Evolutionary conservation across 2,113 vertebrate species (phyloP), one percentile per base, ranked within the genome.

Genomic region (Semnornis frantzii): DNA sequence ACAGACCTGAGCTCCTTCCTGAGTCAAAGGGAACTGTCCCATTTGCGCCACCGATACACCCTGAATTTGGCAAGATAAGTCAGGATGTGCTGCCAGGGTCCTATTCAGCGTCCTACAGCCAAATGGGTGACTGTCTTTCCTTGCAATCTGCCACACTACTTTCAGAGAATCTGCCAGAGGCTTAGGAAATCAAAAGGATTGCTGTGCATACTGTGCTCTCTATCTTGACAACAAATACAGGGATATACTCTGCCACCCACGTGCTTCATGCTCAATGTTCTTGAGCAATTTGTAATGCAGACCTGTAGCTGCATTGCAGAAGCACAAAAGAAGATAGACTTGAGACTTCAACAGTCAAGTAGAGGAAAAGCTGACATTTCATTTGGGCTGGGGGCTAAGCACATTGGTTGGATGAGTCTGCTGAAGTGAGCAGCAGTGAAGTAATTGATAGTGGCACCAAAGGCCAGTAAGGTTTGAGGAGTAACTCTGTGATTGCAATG

Each of bases 401-500:
- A 72, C 28, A 76, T 84, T 74, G 86, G 55, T 33, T 91, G 80
- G 42, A 84, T 90, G 87, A 78, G 48, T 83, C 68, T 89, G 62
- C 79, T 81, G 79, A 90, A 94, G 72, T 3, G 15, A 94, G 85
- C 58, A 65, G 73, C 69, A 63, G 50, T 72, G 39, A 88, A 83
- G 37, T 87, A 91, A 93, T 83, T 92, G 82, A 70, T 94, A 77
- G 16, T 91, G 59, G 83, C 87, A 91, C 48, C 28, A n/a, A 74
- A 75, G 69, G 65, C 72, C 27, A 9, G 58, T 46, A 21, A 69
- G 69, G 58, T 88, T 94, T 90, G 6, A 9, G 85, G 90, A 85
- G 94, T 95, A 94, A 81, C 50, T 87, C 62, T 69, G 76, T 75
- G 59, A 75, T 42, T 91, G 82, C 76, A 91, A 24, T 55, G 46